Conservation (phyloP, 2,888 invertebrate species). For the Clistopyga incitator region DNA sequence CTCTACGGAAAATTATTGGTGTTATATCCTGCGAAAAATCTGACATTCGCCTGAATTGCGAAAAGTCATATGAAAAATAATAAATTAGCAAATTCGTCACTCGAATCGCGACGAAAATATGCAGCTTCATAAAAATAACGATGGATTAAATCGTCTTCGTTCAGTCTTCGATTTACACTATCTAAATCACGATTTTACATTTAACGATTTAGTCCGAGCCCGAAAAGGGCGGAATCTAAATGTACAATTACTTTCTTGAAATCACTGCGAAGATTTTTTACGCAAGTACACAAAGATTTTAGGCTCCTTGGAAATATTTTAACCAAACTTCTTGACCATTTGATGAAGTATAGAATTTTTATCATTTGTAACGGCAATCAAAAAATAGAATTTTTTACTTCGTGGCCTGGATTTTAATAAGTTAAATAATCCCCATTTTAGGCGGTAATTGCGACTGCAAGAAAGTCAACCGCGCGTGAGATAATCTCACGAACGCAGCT, state of each 20-base stretch:
- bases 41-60: too few relatives aligned
- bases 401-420: background rate
- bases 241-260: background rate
- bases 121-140: background rate
- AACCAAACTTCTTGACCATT: background rate
- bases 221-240: background rate
- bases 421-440: too few relatives aligned
- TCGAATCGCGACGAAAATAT: background rate
- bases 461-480: too few relatives aligned
- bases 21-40: too few relatives aligned
- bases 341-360: background rate
- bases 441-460: too few relatives aligned
- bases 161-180: conserved; percentile 9
- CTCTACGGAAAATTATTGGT: too few relatives aligned
- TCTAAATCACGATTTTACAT: conserved; percentile 2
- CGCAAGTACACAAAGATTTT: background rate
- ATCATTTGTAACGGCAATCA: background rate
- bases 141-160: background rate
- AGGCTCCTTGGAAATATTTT: background rate
- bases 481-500: too few relatives aligned
- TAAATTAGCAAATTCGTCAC: background rate
- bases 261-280: background rate
- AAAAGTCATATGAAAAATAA: too few relatives aligned
- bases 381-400: conserved; percentile 4
- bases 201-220: background rate